A percentile compares a stretch with the other conserved stretches of the same genome.
These are phyloP conservation scores for Corythornis madagascariensis DNA, from an alignment of 2,113 vertebrate species.

Conservation along the genomic window DNA sequence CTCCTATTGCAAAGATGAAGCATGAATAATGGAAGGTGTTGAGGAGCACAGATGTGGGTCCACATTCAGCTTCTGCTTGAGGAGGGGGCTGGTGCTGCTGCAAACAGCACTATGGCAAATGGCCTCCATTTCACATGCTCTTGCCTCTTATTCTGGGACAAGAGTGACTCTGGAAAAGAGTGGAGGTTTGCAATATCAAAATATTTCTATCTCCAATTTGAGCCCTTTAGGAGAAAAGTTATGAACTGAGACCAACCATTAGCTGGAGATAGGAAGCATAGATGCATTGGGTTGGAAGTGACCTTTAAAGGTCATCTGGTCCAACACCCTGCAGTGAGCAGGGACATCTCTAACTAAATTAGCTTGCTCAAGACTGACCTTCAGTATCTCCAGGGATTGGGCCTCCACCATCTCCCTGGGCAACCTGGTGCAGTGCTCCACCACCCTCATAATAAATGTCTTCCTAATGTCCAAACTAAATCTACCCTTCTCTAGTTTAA, in stretches of 20 bases:
- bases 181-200: neutral
- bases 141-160: neutral
- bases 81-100: no score
- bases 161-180: neutral
- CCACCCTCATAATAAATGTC: no score
- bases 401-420: no score
- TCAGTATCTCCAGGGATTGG: no score
- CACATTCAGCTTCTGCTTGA: neutral
- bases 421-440: no score
- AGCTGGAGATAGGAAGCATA: neutral
- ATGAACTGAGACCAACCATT: neutral
- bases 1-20: neutral
- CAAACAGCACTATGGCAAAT: rapidly evolving
- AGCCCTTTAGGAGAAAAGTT: neutral
- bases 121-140: neutral
- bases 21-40: neutral
- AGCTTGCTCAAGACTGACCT: no score
- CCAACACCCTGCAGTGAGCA: no score
- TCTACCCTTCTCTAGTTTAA: no score
- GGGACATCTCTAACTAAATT: no score
- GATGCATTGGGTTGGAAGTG: no score
- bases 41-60: neutral
- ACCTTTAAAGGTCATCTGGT: no score
- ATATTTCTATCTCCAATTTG: rapidly evolving
- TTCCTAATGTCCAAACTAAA: no score